Evolutionary conservation across 2,113 vertebrate genomes (phyloP).

Genomic region (Zosterops pallidus): DNA sequence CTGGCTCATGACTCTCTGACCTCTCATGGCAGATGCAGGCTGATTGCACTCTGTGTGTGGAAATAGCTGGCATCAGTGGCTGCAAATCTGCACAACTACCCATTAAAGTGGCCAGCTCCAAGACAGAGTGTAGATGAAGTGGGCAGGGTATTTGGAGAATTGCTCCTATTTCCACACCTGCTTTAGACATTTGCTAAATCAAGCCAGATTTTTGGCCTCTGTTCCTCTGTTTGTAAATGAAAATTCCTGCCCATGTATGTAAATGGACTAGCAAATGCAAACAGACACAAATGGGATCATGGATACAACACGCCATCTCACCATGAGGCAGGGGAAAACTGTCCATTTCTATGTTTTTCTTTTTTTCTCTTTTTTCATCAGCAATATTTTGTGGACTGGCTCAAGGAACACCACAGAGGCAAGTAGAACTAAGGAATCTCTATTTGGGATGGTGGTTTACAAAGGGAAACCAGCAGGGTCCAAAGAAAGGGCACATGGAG

Average conservation of each 20-base stretch:
- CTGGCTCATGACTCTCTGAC: background rate
- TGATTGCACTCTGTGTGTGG: background rate
- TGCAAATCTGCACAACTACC: background rate
- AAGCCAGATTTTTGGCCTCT: background rate
- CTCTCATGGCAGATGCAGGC: background rate
- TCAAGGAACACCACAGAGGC: background rate
- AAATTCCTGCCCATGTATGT: background rate
- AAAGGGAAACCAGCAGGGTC: background rate
- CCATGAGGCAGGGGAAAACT: background rate
- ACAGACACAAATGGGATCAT: background rate
- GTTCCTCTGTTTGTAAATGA: background rate
- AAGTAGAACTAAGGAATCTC: background rate
- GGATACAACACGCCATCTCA: background rate
- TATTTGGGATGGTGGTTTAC: background rate
- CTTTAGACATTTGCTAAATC: background rate
- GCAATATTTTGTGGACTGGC: background rate
- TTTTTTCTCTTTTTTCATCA: background rate
- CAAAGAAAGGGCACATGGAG: background rate
- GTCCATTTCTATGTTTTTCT: background rate
- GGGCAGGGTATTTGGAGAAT: background rate
- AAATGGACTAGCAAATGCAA: background rate
- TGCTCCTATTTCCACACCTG: background rate
- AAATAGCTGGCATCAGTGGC: background rate
- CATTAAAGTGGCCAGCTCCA: background rate
- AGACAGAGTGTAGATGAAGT: background rate